phyloP scores from a whole-genome alignment of 2,888 invertebrate species.

The Urechis unicinctus region DNA sequence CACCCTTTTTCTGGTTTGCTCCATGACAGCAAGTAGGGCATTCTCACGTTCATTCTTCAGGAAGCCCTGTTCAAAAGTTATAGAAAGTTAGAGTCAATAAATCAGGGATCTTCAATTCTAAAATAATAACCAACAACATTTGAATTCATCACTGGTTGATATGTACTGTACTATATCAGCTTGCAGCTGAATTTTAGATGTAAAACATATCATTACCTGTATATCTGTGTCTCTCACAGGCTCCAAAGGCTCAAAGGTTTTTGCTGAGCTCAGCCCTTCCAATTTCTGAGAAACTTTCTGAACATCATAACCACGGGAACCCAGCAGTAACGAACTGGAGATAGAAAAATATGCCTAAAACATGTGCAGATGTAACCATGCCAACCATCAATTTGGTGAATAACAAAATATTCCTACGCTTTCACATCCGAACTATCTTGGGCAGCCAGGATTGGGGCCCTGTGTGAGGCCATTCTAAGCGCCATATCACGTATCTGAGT shows the following conservation, averaged over 20 bases:
- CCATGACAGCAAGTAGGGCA: conserved; percentile 83
- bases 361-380: neutral
- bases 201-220: conserved; percentile 50
- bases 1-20: conserved; percentile 60
- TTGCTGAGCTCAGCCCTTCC: conserved; percentile 67
- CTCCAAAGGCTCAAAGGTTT: conserved; percentile 71
- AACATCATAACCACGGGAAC: conserved; percentile 85
- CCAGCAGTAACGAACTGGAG: conserved; percentile 77
- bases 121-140: too few species aligned
- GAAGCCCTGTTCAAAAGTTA: conserved; percentile 60
- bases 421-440: conserved; percentile 74
- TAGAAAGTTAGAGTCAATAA: neutral
- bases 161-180: too few species aligned
- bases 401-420: conserved; percentile 63
- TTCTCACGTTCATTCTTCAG: conserved; percentile 89
- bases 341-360: neutral
- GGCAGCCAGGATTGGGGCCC: conserved; percentile 69
- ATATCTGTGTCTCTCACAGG: conserved; percentile 87
- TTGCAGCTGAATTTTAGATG: too few species aligned
- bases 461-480: conserved; percentile 65
- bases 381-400: neutral
- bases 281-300: conserved; percentile 88
- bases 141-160: too few species aligned
- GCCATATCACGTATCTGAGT: conserved; percentile 85
- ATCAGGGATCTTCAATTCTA: too few species aligned